phyloP scores from a whole-genome alignment of 2,797 vertebrate genomes.

The Anisognathus igniventris region DNA sequence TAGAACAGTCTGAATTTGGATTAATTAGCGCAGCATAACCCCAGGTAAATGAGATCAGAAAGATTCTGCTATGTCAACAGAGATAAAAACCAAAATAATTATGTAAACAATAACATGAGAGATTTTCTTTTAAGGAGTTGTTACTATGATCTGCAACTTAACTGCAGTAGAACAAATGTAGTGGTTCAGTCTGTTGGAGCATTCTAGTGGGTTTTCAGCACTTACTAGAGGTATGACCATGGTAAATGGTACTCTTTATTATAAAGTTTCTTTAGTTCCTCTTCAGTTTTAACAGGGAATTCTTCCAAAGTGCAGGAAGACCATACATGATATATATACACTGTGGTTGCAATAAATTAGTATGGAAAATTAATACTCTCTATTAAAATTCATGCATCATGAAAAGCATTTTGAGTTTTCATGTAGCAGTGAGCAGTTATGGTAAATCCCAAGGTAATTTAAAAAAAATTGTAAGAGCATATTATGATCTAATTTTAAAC shows the following conservation, averaged over 20 bases:
- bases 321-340: background rate
- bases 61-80: background rate
- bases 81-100: background rate
- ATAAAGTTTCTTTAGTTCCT: background rate
- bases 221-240: background rate
- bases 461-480: background rate
- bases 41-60: background rate
- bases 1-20: background rate
- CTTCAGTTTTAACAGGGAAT: background rate
- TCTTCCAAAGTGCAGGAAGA: background rate
- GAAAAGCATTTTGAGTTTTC: background rate
- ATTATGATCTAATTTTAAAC: background rate
- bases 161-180: background rate
- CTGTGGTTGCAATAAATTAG: background rate
- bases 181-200: background rate
- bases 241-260: background rate
- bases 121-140: background rate
- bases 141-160: background rate
- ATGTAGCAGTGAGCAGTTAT: background rate
- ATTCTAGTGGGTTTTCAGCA: background rate
- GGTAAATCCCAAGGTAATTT: background rate
- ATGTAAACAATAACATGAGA: background rate
- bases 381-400: background rate
- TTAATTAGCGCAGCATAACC: background rate
- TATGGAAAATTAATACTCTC: background rate